phyloP scores from a whole-genome alignment of 1,140 invertebrate species.

The Popillia japonica region DNA sequence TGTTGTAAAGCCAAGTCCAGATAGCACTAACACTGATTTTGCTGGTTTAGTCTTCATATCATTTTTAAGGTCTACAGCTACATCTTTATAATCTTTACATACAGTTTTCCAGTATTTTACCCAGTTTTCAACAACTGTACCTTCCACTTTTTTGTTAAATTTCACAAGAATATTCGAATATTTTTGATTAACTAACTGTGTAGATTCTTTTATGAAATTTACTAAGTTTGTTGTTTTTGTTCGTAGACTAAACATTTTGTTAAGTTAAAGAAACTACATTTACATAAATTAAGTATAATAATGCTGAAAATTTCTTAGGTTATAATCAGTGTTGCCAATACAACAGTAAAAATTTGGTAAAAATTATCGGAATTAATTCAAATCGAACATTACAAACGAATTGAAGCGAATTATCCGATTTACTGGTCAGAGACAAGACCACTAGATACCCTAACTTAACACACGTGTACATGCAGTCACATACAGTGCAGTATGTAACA shows the following conservation, averaged over 20 bases:
- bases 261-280: background rate
- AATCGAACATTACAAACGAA: too few species aligned
- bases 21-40: slow-evolving; percentile 63
- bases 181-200: background rate
- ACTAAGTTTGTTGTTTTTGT: slow-evolving; percentile 28
- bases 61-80: slow-evolving; percentile 65
- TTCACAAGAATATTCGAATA: slow-evolving; percentile 36
- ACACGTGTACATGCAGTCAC: too few species aligned
- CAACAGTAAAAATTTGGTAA: too few species aligned
- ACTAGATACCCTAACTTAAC: too few species aligned
- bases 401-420: too few species aligned
- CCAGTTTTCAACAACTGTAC: slow-evolving; percentile 72
- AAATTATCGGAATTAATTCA: too few species aligned
- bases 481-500: too few species aligned
- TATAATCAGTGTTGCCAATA: too few species aligned
- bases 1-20: slow-evolving; percentile 60
- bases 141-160: slow-evolving; percentile 58
- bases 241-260: slow-evolving; percentile 30
- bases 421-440: too few species aligned
- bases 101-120: slow-evolving; percentile 70
- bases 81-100: slow-evolving; percentile 69
- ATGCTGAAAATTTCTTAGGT: too few species aligned
- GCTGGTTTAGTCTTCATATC: slow-evolving; percentile 66
- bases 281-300: too few species aligned
- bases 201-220: slow-evolving; percentile 14